Base-by-base conservation (phyloP, 2,797 vertebrate species). In the Sebastes umbrosus region DNA sequence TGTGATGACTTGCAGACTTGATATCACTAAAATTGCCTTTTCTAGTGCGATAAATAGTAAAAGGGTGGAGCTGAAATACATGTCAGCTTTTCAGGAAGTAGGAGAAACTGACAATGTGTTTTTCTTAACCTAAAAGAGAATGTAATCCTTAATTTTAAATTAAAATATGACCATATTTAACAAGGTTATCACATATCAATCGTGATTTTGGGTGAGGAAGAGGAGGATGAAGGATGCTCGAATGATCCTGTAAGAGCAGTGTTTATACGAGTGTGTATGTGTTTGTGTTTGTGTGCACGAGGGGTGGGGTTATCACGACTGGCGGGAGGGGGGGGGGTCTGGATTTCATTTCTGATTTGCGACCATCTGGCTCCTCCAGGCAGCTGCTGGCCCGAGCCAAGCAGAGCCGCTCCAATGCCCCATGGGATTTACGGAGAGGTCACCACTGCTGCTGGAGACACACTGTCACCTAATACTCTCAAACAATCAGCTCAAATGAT, bases 351-450 rank as follows among this genome's bases (percentile, higher is more conserved):
- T 93, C 83, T 88, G 92, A 93, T 93, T 93, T 90, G 90, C 16
- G 77, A 93, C 92, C 94, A 94, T 94, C 94, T 94, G 94, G 91
- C 93, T 88, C 75, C 82, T 85, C 77, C 75, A 73, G 86, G 87
- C 91, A 90, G 92, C 87, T 87, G 90, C 79, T 25, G 83, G 77
- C 84, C 79, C 50, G 60, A 82, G 82, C 77, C n/a, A 66, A 87
- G 72, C 73, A 18, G 69, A 82, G 74, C 82, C 13, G 65, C 79
- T 75, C 78, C 72, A 22, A 66, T 88, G 88, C 84, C 88, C 55
- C 86, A 50, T 74, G 83, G 92, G 91, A 94, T 92, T 92, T 93
- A 93, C 34, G 9, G 71, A 88, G 91, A 93, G 88, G 89, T 92
- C 89, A 91, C 31, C 85, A 70, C 72, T 81, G 83, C 75, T 86